These are phyloP conservation scores for Anguilla rostrata DNA, from an alignment of 2,113 vertebrate species.

Conservation along the genomic window DNA sequence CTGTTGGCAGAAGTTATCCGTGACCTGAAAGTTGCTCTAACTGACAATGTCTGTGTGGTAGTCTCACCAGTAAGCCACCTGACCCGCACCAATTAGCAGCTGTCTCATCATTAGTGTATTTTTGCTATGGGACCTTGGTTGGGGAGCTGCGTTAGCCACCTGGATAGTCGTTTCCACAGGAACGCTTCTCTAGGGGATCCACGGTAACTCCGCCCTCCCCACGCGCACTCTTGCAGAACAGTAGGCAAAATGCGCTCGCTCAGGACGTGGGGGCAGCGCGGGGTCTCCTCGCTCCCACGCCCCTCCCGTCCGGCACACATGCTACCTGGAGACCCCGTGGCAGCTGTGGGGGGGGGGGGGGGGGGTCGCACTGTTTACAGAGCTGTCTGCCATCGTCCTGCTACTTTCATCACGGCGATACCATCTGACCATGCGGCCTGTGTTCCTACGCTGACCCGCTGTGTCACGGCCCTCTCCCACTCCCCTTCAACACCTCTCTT, in stretches of 20 bases:
- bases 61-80: no score
- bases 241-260: neutral
- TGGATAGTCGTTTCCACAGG: neutral
- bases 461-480: neutral
- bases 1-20: no score
- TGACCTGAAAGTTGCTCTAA: no score
- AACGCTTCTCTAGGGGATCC: neutral
- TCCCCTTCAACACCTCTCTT: slow-evolving; percentile 29
- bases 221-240: neutral
- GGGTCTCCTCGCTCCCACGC: neutral
- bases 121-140: no score
- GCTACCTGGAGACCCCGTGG: neutral
- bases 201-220: neutral
- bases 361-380: slow-evolving; percentile 57
- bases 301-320: slow-evolving; percentile 44
- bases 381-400: slow-evolving; percentile 57
- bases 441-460: neutral
- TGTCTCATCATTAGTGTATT: neutral
- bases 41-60: no score
- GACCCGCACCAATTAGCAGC: no score
- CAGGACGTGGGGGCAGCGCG: neutral
- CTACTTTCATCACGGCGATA: slow-evolving; percentile 58
- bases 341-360: slow-evolving; percentile 34
- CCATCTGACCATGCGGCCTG: slow-evolving; percentile 42
- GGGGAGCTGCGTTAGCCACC: neutral